phyloP scores from a whole-genome alignment of 2,113 vertebrate species.

The Pterocles burchelli region DNA sequence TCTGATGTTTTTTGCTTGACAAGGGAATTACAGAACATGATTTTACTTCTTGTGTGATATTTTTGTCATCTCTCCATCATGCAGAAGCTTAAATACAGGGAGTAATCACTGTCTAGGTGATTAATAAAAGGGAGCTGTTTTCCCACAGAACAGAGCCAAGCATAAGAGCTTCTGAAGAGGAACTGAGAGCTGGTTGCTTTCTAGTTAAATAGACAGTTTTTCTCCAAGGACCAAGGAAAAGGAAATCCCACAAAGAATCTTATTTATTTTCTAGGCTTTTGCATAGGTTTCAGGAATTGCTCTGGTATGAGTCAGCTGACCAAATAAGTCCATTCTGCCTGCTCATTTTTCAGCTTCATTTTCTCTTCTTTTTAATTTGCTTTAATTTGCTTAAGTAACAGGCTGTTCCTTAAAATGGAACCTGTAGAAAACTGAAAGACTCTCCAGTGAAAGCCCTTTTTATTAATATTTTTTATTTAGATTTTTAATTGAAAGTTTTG shows the following conservation, averaged over 20 bases:
- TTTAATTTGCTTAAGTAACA: neutral
- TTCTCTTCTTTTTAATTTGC: neutral
- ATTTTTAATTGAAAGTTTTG: neutral
- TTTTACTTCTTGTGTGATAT: neutral
- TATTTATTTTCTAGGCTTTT: slow-evolving; percentile 38
- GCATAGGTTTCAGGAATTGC: neutral
- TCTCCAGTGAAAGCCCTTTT: neutral
- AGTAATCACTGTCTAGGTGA: neutral
- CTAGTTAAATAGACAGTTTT: neutral
- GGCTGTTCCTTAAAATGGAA: neutral
- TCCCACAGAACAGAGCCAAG: neutral
- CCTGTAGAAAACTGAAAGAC: neutral
- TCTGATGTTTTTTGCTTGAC: neutral
- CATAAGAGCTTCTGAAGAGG: neutral
- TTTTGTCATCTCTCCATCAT: neutral
- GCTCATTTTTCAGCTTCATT: neutral
- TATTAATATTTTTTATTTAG: neutral
- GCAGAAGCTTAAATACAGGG: neutral
- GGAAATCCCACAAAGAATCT: slow-evolving; percentile 22
- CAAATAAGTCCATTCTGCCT: neutral
- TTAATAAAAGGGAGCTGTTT: neutral
- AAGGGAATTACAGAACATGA: neutral
- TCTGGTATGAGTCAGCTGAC: slow-evolving; percentile 1
- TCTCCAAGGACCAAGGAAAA: neutral
- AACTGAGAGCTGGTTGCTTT: neutral